phyloP scores from a whole-genome alignment of 2,113 vertebrate genomes.

The Myiozetetes cayanensis region DNA sequence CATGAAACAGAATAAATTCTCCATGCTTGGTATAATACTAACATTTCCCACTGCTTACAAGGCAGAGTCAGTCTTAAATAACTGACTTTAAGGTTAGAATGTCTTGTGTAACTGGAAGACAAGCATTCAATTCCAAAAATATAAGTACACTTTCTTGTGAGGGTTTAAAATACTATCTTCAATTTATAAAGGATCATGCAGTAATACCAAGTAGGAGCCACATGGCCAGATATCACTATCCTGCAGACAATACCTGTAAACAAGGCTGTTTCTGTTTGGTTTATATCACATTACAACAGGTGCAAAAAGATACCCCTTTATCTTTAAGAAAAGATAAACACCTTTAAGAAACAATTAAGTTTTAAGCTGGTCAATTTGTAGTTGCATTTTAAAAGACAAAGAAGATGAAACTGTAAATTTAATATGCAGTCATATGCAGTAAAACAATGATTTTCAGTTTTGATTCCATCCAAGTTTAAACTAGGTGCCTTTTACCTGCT shows the following conservation, averaged over 20 bases:
- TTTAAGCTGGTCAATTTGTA: conserved; percentile 16
- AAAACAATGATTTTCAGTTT: not conserved
- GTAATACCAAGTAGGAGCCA: not conserved
- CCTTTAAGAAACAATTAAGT: not conserved
- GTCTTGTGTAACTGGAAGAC: not conserved
- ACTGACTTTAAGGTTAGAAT: not conserved
- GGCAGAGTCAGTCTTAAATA: not conserved
- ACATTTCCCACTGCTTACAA: not conserved
- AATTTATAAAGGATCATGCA: not conserved
- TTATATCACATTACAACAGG: not conserved
- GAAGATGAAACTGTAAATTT: not conserved
- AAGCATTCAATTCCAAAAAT: not conserved
- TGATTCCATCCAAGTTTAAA: not conserved
- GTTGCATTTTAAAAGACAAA: not conserved
- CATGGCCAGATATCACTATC: not conserved
- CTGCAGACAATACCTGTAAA: not conserved
- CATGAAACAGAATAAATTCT: not conserved
- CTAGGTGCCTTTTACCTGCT: not conserved
- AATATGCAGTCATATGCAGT: not conserved
- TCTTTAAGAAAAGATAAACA: conserved; percentile 17
- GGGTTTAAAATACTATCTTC: not conserved
- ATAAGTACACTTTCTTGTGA: not conserved
- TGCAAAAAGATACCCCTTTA: not conserved
- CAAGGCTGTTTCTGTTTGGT: not conserved
- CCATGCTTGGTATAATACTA: not conserved